These are phyloP conservation scores for Ganaspis brasiliensis DNA, from an alignment of 2,888 invertebrate species.

Conservation along the genomic window DNA sequence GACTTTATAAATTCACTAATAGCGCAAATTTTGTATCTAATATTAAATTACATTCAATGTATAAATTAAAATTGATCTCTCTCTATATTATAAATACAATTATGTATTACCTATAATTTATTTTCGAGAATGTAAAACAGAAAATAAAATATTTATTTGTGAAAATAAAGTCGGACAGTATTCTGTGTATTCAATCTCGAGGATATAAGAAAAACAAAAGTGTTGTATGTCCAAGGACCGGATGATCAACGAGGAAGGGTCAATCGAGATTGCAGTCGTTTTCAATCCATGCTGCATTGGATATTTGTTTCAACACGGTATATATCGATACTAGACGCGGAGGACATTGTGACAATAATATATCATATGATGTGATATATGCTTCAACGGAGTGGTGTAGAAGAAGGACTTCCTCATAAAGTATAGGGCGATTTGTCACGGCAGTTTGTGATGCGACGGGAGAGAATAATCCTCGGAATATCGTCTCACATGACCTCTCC, in stretches of 20 bases:
- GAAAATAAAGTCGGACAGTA: neutral
- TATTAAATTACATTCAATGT: too few relatives aligned
- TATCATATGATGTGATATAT: constrained; percentile 75
- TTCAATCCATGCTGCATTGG: constrained; percentile 33
- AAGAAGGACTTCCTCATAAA: constrained; percentile 78
- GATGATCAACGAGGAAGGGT: constrained; percentile 37
- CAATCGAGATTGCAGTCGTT: constrained; percentile 36
- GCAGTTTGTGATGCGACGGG: constrained; percentile 77
- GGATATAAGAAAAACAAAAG: constrained; percentile 8
- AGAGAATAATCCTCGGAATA: constrained; percentile 77
- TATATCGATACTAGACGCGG: constrained; percentile 65
- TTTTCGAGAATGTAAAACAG: too few relatives aligned
- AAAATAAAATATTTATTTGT: too few relatives aligned
- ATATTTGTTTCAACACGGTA: constrained; percentile 70
- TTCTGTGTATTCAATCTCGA: neutral
- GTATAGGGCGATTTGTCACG: constrained; percentile 79
- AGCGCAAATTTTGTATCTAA: too few relatives aligned
- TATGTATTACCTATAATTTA: too few relatives aligned
- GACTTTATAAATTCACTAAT: too few relatives aligned
- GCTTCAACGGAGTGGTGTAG: constrained; percentile 68
- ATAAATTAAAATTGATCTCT: too few relatives aligned
- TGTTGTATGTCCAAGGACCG: neutral
- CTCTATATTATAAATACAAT: too few relatives aligned
- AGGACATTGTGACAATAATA: constrained; percentile 66
- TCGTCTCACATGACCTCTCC: constrained; percentile 67